Evolutionary conservation across 1,140 invertebrate genomes (phyloP), one percentile per base, ranked within the genome.

Genomic region (Heliconius hermathena): DNA sequence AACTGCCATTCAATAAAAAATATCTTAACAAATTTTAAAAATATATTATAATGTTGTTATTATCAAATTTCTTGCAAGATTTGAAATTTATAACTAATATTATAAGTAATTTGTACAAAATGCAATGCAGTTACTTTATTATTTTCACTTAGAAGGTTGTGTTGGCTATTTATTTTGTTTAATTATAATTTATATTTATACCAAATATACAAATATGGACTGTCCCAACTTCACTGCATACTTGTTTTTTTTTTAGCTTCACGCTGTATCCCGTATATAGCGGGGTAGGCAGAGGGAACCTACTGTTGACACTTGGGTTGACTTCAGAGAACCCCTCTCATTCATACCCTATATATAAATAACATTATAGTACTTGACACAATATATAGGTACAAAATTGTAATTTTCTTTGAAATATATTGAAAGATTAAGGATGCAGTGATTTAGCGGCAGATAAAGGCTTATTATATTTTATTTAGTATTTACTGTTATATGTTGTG

Each of bases 141-240:
- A 89, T 66, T 66, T 52, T 66, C 87, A 88, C 83, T 87, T 82
- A 88, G 84, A 80, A 83, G 91, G 91, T 94, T 93, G 93, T 93
- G 91, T 93, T 92, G 89, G 86, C 90, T 93, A 93, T 93, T 94
- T 93, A 91, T 92, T 93, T 93, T 91, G 83, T 89, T 92, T 91
- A 89, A 90, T 89, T 94, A 91, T 89, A 84, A 80, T 90, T 90
- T 92, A 91, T 94, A 92, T 91, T 90, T 89, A 90, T 88, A 80
- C 82, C 87, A 91, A 92, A 90, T 91, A 88, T 85, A 87, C 86
- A 81, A 84, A 77, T 73, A 82, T 82, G 79, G 77, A 82, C 71
- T 83, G 80, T 80, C 77, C 76, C 81, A 70, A 82, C 41, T 74
- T 79, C 75, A 73, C 81, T 84, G 75, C 81, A 82, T 81, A 84